Conservation (phyloP, 2,113 vertebrate genomes). For the Hylia prasina region DNA sequence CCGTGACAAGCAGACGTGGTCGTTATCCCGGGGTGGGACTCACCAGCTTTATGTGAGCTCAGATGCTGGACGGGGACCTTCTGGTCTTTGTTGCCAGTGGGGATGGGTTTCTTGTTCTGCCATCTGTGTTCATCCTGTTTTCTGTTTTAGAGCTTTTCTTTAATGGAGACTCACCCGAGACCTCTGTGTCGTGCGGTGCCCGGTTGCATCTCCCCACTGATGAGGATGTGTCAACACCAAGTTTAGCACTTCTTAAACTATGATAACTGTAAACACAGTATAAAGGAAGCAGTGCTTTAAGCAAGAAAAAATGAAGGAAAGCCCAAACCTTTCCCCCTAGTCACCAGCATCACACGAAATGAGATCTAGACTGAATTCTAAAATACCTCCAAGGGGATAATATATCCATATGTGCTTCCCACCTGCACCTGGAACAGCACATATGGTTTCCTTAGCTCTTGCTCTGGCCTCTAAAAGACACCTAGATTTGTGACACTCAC, state of each 20-base stretch:
- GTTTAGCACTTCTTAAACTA: conserved; percentile 14
- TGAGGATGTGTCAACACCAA: not conserved
- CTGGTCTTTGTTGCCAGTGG: not conserved
- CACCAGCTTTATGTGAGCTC: not conserved
- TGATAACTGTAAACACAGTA: not conserved
- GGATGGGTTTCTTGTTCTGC: not conserved
- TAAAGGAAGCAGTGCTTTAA: not conserved
- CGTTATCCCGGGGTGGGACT: not conserved
- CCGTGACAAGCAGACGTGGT: not conserved
- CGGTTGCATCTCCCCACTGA: not conserved
- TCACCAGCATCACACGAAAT: not conserved
- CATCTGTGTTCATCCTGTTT: not conserved
- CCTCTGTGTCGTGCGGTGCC: not conserved
- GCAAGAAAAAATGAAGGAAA: not conserved
- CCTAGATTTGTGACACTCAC: not conserved
- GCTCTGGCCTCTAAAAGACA: not conserved
- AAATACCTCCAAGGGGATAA: conserved; percentile 10
- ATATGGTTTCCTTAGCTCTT: not conserved
- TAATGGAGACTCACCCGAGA: not conserved
- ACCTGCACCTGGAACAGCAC: not conserved
- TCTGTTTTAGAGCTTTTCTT: not conserved
- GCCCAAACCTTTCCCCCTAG: not conserved
- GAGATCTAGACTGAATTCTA: not conserved
- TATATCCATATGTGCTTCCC: conserved; percentile 26
- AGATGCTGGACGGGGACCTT: not conserved